Conservation (phyloP, 2,113 vertebrate genomes). For the Engystomops pustulosus region DNA sequence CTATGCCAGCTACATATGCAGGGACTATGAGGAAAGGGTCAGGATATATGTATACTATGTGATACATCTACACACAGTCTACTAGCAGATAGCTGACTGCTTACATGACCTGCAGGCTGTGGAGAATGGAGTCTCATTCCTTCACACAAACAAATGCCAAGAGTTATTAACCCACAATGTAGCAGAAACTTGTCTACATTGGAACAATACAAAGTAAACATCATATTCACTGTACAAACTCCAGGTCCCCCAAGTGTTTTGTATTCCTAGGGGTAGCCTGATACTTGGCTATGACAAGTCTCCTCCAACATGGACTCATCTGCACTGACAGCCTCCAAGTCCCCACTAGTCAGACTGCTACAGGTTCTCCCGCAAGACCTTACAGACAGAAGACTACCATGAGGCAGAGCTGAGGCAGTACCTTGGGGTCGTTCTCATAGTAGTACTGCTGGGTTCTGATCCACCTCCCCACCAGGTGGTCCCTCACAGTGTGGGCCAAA, state of each 20-base stretch:
- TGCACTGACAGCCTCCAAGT: background rate
- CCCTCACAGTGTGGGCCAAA: constrained; percentile 89
- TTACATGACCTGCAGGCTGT: background rate
- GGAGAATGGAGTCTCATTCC: background rate
- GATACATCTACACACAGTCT: background rate
- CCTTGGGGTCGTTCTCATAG: constrained; percentile 92
- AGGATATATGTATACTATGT: too few species aligned
- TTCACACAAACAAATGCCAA: background rate
- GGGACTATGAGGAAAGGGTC: too few species aligned
- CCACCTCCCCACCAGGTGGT: constrained; percentile 93
- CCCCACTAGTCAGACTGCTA: background rate
- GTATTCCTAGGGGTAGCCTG: background rate
- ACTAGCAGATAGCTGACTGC: background rate
- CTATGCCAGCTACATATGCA: background rate
- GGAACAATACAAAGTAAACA: background rate
- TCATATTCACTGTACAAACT: background rate
- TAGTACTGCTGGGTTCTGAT: constrained; percentile 94
- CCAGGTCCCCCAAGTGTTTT: background rate
- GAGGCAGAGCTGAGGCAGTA: constrained; percentile 60
- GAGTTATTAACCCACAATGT: background rate
- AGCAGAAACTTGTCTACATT: background rate
- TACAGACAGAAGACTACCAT: background rate
- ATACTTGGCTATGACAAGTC: background rate
- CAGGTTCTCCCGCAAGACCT: background rate
- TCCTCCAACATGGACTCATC: background rate